Percentiles rank a stretch among this genome's conserved stretches.
Evolutionary conservation across 2,113 vertebrate genomes (phyloP).

Genomic region (Loxodonta africana): DNA sequence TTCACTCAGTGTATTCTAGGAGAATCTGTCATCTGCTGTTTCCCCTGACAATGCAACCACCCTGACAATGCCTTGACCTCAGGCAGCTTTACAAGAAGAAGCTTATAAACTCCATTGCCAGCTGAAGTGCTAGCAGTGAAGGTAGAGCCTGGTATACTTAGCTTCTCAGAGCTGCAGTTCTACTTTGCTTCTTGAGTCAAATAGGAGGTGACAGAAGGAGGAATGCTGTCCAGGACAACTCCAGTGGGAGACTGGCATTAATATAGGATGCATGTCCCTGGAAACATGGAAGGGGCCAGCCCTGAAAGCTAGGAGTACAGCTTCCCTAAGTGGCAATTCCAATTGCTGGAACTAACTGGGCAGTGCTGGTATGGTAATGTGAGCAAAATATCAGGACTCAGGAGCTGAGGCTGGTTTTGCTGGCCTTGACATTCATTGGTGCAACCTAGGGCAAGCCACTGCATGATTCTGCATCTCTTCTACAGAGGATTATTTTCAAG

Average conservation of each 20-base stretch:
- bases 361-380: too few species aligned
- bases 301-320: background rate
- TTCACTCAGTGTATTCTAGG: background rate
- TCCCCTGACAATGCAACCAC: background rate
- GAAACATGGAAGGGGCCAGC: background rate
- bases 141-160: background rate
- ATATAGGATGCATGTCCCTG: background rate
- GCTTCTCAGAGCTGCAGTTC: background rate
- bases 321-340: background rate
- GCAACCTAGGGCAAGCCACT: background rate
- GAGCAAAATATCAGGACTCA: background rate
- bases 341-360: background rate
- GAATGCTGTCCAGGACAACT: background rate
- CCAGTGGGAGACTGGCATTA: background rate
- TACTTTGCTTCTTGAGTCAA: constrained; percentile 30
- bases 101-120: background rate
- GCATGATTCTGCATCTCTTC: background rate
- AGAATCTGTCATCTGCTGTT: background rate
- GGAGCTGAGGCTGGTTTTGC: background rate
- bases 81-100: background rate
- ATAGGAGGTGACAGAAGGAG: constrained; percentile 54
- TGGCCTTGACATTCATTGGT: background rate
- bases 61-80: background rate
- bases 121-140: background rate
- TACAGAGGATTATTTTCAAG: too few species aligned